Base-by-base conservation (phyloP, 1,140 invertebrate species). In the Linepithema humile region DNA sequence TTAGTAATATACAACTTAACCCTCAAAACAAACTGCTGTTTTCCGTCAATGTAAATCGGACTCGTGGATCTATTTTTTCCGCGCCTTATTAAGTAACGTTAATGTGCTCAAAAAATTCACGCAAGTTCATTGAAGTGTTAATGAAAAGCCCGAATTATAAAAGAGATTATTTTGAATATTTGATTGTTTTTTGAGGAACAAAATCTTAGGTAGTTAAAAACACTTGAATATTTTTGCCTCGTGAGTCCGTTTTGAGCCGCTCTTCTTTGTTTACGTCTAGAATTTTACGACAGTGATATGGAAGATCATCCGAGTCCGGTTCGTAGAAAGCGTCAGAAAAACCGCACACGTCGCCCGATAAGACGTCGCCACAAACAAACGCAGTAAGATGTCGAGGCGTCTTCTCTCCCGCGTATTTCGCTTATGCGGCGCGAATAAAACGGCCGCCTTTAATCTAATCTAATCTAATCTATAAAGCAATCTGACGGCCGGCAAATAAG, bases 291-390 rank as follows among this genome's bases (percentile, higher is more conserved):
- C 23, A 50, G 38, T 62, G 40, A 69, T 67, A 80, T 43, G 26
- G n/a, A 50, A 35, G 85, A 55, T 86, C 45, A 82, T 84, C 77
- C 2, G 72, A 80, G 82, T 62, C 69, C 32, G 23, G 57, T 90
- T 90, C 90, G 82, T 26, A 62, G 85, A 86, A 89, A 74, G 77
- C 59, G 82, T 89, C 84, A 88, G 87, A 85, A 26, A 65, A 88
- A 75, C 84, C 86, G 86, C 83, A 75, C 40, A 82, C 86, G 87
- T 80, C 70, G 82, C 35, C 57, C 35, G 90, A 92, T 92, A 90
- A 92, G 86, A 65, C 67, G 67, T 60, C 86, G 86, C 65, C 57
- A 88, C 87, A 91, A 91, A 91, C 85, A 91, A 90, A 88, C 55
- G 38, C 88, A 62, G 78, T 48, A 69, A 80, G 75, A 62, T 55